Evolutionary conservation across 2,113 vertebrate species (phyloP).

Genomic region (Ammospiza nelsoni): DNA sequence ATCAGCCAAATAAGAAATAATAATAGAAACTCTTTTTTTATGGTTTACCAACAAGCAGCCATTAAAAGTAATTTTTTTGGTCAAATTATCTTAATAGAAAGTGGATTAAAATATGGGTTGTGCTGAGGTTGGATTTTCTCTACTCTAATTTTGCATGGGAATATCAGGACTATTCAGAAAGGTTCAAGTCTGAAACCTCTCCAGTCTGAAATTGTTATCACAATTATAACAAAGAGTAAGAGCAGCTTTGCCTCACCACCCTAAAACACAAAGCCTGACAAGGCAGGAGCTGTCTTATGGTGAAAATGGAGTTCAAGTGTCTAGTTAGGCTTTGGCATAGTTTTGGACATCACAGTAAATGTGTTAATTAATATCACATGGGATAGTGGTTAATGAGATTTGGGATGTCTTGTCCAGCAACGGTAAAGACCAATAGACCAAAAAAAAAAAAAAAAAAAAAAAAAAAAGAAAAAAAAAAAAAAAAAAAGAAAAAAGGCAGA

Average conservation of each 20-base stretch:
- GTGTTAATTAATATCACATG: not conserved
- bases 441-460: not conserved
- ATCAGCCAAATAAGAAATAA: not conserved
- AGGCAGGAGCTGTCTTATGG: not conserved
- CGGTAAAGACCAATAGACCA: not conserved
- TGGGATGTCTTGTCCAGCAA: not conserved
- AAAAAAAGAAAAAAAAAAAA: too few species aligned
- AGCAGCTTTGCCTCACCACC: not conserved
- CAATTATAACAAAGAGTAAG: not conserved
- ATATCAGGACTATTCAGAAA: not conserved
- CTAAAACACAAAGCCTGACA: not conserved
- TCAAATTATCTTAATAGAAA: not conserved
- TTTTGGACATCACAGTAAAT: not conserved
- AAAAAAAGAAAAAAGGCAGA: not conserved
- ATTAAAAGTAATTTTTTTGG: not conserved
- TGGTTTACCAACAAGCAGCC: not conserved
- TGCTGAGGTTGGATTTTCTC: not conserved
- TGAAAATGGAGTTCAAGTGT: not conserved
- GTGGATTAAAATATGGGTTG: not conserved
- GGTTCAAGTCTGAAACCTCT: not conserved
- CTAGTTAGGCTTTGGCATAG: not conserved
- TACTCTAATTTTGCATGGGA: not conserved
- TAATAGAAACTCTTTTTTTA: not conserved
- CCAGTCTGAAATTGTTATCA: rapidly evolving
- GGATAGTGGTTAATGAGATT: not conserved